Evolutionary conservation across 2,797 vertebrate genomes (phyloP).

Genomic region (Alectoris magna): DNA sequence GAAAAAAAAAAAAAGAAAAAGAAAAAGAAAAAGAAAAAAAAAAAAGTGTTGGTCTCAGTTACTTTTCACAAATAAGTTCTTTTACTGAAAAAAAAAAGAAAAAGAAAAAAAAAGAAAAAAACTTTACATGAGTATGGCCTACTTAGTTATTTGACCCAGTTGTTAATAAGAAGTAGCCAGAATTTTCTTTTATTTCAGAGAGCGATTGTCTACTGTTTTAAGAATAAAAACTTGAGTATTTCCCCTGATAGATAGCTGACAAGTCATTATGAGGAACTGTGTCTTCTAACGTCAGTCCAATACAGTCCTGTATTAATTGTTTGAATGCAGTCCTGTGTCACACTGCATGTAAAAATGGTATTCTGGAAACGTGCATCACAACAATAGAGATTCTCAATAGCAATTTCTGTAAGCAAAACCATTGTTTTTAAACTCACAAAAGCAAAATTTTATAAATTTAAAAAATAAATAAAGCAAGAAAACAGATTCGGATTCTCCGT

Average conservation of each 20-base stretch:
- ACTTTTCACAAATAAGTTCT: background rate
- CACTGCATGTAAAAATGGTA: background rate
- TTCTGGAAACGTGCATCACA: background rate
- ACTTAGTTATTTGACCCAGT: slow-evolving; percentile 68
- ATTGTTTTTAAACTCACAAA: background rate
- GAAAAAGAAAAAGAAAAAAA: background rate
- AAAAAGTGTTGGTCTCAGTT: background rate
- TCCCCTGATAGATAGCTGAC: slow-evolving; percentile 41
- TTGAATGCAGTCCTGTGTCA: background rate
- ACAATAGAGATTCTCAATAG: background rate
- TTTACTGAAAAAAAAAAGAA: background rate
- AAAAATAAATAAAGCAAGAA: background rate
- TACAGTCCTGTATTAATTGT: background rate
- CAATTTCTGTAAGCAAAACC: background rate
- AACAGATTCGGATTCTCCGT: background rate
- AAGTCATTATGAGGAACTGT: slow-evolving; percentile 25
- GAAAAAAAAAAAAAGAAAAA: background rate
- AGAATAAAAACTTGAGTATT: slow-evolving; percentile 19
- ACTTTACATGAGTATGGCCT: slow-evolving; percentile 33
- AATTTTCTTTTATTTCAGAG: slow-evolving; percentile 47
- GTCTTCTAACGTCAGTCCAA: background rate
- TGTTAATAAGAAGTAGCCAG: slow-evolving; percentile 57
- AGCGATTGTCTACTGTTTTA: background rate
- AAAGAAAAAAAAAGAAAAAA: background rate
- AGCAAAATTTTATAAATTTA: background rate